These are phyloP conservation scores for Pterostichus niger DNA, from an alignment of 2,888 invertebrate genomes.

Conservation along the genomic window DNA sequence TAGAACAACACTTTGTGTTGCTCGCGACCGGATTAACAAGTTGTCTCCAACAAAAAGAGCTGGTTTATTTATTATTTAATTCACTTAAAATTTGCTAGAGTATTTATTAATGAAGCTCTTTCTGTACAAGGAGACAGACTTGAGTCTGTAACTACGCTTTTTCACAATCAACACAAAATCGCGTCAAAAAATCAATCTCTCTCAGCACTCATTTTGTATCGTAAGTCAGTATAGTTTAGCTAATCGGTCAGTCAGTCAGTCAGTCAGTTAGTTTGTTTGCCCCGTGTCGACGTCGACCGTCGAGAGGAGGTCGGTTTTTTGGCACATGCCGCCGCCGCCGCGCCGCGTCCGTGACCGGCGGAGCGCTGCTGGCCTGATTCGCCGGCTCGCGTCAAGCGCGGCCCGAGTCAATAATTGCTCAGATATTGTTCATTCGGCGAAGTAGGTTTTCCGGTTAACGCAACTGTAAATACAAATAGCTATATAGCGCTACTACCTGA, in stretches of 20 bases:
- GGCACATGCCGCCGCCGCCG: neutral
- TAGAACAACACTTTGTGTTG: conserved; percentile 53
- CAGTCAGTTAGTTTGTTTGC: neutral
- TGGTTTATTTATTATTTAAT: neutral
- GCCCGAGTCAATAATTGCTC: conserved; percentile 64
- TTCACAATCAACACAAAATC: conserved; percentile 7
- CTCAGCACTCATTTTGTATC: too few relatives aligned
- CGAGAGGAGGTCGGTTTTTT: conserved; percentile 17
- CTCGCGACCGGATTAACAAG: neutral
- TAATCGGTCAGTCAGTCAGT: neutral
- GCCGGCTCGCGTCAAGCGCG: conserved; percentile 5
- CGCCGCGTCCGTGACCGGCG: conserved; percentile 17
- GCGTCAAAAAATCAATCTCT: conserved; percentile 15
- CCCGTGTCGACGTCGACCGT: neutral
- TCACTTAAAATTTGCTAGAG: neutral
- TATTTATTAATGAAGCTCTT: neutral
- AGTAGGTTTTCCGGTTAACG: conserved; percentile 67
- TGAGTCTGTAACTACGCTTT: conserved; percentile 40
- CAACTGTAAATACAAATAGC: conserved; percentile 67
- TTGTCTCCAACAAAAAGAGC: neutral
- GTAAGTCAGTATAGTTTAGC: neutral
- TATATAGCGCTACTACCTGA: conserved; percentile 59
- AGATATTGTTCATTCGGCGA: conserved; percentile 61
- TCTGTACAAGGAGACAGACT: neutral
- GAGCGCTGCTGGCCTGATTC: conserved; percentile 55